Conservation (phyloP, 2,113 vertebrate genomes). For the Litocranius walleri region DNA sequence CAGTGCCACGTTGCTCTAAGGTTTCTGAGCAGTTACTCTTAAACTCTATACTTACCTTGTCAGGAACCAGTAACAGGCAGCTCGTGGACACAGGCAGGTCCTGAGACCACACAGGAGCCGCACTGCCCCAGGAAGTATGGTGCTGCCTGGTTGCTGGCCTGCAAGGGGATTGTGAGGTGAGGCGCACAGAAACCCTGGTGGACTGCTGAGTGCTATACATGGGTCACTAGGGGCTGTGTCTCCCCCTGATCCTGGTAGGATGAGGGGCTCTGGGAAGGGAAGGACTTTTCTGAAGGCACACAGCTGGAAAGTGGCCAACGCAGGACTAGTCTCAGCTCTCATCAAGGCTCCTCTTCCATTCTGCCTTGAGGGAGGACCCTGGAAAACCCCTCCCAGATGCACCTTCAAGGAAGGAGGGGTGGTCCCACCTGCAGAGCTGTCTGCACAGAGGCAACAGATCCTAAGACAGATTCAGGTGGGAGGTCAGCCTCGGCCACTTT, state of each 20-base stretch:
- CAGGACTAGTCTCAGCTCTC: background rate
- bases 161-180: background rate
- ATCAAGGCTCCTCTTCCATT: background rate
- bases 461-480: background rate
- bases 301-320: background rate
- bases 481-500: background rate
- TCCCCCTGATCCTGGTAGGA: background rate
- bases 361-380: background rate
- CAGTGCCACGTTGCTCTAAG: background rate
- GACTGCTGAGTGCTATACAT: background rate
- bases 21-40: background rate
- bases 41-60: background rate
- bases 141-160: background rate
- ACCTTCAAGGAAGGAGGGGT: background rate
- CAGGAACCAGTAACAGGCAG: background rate
- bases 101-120: background rate
- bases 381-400: background rate
- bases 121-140: background rate
- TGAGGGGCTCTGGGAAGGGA: background rate
- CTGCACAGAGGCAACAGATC: no score
- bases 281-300: background rate
- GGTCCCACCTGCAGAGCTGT: background rate
- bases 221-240: background rate
- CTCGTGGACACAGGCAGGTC: fast-evolving
- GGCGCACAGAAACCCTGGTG: background rate